Conservation (phyloP, 2,888 invertebrate species). For the Netelia virgata region DNA sequence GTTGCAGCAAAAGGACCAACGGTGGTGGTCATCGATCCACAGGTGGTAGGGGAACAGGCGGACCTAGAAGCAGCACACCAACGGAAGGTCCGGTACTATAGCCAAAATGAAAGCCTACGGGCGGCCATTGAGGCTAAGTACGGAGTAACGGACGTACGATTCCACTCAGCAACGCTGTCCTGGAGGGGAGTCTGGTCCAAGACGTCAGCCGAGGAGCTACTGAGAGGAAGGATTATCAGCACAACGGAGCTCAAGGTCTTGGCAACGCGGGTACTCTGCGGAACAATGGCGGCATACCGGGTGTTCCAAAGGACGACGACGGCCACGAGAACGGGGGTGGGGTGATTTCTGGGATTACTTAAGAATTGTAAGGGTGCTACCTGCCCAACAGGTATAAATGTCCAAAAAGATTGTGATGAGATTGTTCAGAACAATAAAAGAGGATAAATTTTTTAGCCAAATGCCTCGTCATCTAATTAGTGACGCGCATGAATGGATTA, state of each 20-base stretch:
- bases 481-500: slow-evolving; percentile 37
- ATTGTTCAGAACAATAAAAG: too few relatives aligned
- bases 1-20: slow-evolving; percentile 70
- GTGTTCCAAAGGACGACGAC: background rate
- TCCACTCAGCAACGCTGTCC: slow-evolving; percentile 41
- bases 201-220: slow-evolving; percentile 11
- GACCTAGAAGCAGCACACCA: slow-evolving; percentile 72
- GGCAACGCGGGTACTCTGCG: slow-evolving; percentile 34
- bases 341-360: too few relatives aligned
- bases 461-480: slow-evolving; percentile 35
- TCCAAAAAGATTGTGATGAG: too few relatives aligned
- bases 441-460: background rate
- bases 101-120: background rate
- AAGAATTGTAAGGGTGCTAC: too few relatives aligned
- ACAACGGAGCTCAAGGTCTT: slow-evolving; percentile 17
- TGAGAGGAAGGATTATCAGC: background rate
- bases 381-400: too few relatives aligned
- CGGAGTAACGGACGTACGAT: background rate
- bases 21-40: slow-evolving; percentile 77
- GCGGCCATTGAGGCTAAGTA: background rate
- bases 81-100: slow-evolving; percentile 75
- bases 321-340: too few relatives aligned
- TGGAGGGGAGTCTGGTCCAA: slow-evolving; percentile 53
- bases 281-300: background rate
- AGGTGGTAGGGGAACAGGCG: slow-evolving; percentile 77